Base-by-base conservation (phyloP, 2,888 invertebrate species). In the Perithous albicinctus region DNA sequence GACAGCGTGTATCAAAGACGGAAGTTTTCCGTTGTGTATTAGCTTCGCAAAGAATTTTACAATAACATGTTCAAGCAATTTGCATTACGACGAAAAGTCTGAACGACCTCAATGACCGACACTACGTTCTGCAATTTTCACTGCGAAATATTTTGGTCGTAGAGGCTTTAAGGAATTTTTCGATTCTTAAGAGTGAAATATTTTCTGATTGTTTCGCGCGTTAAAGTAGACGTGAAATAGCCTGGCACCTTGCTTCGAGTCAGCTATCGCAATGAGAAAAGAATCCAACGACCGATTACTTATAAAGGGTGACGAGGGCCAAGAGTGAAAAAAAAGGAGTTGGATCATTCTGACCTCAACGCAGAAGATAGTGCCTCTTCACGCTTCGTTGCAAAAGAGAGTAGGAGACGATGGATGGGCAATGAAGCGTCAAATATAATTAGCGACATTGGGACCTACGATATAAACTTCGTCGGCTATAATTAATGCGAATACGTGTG, bases 381-480 rank as follows among this genome's bases (percentile, higher is more conserved):
- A 54, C 29, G 75, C 72, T 61, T 79, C 76, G 67, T 82, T 79
- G 79, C 76, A 74, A 81, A 74, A 70, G 48, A 29, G 15, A 23
- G 46, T 61, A 43, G 43, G 64, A 67, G 51, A 74, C 59, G 78
- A 74, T 59, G 63, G 79, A 76, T 38, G 72, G 48, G 75, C 76
- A 82, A 73, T 75, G 63, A 69, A 82, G 79, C 82, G 76, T 76
- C 67, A 73, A 82, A 76, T 79, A 82, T 82, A 76, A 82, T 82
- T 76, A 82, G 79, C 66, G 54, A 72, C 72, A 82, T 73, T 48
- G 67, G 72, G 51, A 76, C 70, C 63, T 29, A 43, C 67, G 75
- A 75, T 79, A 78, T 61, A 46, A 82, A 72, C 66, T 75, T 66
- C n/a, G 43, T 43, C 3, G 76, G 41, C 78, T 79, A 79, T 82